phyloP scores from a whole-genome alignment of 2,888 invertebrate genomes.

The Netelia melanura region DNA sequence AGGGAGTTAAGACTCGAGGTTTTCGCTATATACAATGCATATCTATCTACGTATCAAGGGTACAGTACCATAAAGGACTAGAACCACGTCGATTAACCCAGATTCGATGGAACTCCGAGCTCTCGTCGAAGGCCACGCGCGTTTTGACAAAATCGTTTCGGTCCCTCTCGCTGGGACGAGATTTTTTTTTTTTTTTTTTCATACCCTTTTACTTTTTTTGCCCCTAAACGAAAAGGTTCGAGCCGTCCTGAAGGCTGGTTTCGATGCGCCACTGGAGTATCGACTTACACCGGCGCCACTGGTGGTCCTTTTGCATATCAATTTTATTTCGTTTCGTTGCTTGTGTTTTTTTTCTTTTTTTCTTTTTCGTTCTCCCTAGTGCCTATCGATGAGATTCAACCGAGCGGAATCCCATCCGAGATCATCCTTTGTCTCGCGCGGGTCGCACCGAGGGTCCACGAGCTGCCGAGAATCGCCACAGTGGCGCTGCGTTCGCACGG shows the following conservation, averaged over 20 bases:
- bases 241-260: not conserved
- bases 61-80: conserved; percentile 27
- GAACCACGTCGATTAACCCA: conserved; percentile 59
- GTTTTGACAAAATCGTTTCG: conserved; percentile 25
- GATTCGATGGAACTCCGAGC: conserved; percentile 21
- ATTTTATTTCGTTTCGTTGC: conserved; percentile 13
- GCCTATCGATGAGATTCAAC: conserved; percentile 53
- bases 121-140: conserved; percentile 33
- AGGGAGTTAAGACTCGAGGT: conserved; percentile 1
- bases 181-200: conserved; percentile 20
- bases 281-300: conserved; percentile 50
- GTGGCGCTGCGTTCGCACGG: not conserved
- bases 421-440: conserved; percentile 60
- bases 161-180: conserved; percentile 5
- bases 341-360: conserved; percentile 34
- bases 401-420: conserved; percentile 37
- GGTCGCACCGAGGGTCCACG: not conserved
- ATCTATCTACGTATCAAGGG: conserved; percentile 11
- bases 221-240: not conserved
- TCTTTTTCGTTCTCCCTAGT: conserved; percentile 10
- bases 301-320: conserved; percentile 36
- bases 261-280: conserved; percentile 29
- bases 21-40: not conserved
- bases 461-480: conserved; percentile 24
- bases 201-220: conserved; percentile 16